Conservation (phyloP, 2,797 vertebrate species). For the Xenentodon cancila region DNA sequence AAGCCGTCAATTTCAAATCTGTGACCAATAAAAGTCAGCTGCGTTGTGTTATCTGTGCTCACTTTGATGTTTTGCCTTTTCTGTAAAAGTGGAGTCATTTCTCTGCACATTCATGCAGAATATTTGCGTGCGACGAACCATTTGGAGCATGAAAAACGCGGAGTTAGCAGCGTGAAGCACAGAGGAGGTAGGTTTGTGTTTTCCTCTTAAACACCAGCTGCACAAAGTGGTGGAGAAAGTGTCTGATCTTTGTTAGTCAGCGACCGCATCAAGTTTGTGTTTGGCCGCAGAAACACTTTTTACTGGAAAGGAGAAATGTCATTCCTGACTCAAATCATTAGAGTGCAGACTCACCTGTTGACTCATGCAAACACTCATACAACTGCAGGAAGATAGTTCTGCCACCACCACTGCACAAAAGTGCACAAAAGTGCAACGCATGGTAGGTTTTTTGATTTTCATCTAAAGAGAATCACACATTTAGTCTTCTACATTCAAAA, state of each 20-base stretch:
- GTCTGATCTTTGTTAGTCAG: conserved; percentile 66
- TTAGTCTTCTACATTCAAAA: not conserved
- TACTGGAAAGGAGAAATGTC: conserved; percentile 65
- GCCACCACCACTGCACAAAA: not conserved
- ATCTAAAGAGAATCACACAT: not conserved
- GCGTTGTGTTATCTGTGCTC: not conserved
- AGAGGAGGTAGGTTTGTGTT: conserved; percentile 15
- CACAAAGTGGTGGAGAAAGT: conserved; percentile 56
- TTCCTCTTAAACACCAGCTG: conserved; percentile 28
- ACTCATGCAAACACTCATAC: conserved; percentile 58
- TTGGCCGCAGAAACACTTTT: conserved; percentile 30
- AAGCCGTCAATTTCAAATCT: conserved; percentile 1
- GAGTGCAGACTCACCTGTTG: conserved; percentile 60
- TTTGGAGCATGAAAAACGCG: conserved; percentile 40
- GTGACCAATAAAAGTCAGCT: not conserved
- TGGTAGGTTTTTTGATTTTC: too few relatives aligned
- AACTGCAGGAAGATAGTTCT: conserved; percentile 4
- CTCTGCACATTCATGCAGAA: conserved; percentile 5
- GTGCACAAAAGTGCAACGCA: too few relatives aligned
- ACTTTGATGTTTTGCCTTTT: too few relatives aligned
- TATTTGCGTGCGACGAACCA: conserved; percentile 10
- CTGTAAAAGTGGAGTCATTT: not conserved
- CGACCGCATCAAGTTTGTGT: conserved; percentile 48
- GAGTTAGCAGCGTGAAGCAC: conserved; percentile 27
- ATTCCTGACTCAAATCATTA: conserved; percentile 41